These are phyloP conservation scores for Athrips mouffetella DNA, from an alignment of 2,888 invertebrate species.

Conservation along the genomic window DNA sequence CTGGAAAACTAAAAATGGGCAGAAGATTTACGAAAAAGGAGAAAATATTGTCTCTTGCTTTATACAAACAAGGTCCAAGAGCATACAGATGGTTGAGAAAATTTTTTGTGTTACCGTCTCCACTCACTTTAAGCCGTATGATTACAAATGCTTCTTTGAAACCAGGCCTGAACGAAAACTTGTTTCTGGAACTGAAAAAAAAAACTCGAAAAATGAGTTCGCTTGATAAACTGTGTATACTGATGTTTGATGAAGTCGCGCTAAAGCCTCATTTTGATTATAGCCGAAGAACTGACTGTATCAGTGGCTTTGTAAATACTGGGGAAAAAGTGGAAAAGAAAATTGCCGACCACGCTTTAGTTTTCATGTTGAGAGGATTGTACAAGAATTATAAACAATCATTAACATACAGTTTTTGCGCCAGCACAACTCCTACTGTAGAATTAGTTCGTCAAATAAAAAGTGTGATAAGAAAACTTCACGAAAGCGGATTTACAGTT, in stretches of 20 bases:
- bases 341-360: conserved; percentile 12
- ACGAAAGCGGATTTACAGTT: conserved; percentile 19
- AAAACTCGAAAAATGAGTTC: conserved; percentile 4
- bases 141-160: conserved; percentile 9
- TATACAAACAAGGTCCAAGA: conserved; percentile 19
- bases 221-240: conserved; percentile 12
- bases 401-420: conserved; percentile 20
- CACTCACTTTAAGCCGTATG: conserved; percentile 15
- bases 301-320: conserved; percentile 8
- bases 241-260: conserved; percentile 20
- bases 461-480: background rate
- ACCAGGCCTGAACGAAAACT: conserved; percentile 9
- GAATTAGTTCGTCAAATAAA: background rate
- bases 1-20: conserved; percentile 16
- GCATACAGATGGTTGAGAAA: conserved; percentile 17
- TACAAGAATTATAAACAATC: conserved; percentile 8
- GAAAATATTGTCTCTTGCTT: conserved; percentile 13
- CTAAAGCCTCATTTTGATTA: conserved; percentile 17
- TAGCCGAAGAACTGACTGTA: conserved; percentile 13
- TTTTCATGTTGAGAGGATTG: conserved; percentile 11
- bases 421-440: conserved; percentile 11
- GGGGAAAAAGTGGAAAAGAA: background rate
- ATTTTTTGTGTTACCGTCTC: conserved; percentile 19
- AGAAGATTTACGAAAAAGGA: conserved; percentile 16
- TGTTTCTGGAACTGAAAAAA: conserved; percentile 12